phyloP scores from a whole-genome alignment of 2,113 vertebrate species.

The Calyptomena viridis region DNA sequence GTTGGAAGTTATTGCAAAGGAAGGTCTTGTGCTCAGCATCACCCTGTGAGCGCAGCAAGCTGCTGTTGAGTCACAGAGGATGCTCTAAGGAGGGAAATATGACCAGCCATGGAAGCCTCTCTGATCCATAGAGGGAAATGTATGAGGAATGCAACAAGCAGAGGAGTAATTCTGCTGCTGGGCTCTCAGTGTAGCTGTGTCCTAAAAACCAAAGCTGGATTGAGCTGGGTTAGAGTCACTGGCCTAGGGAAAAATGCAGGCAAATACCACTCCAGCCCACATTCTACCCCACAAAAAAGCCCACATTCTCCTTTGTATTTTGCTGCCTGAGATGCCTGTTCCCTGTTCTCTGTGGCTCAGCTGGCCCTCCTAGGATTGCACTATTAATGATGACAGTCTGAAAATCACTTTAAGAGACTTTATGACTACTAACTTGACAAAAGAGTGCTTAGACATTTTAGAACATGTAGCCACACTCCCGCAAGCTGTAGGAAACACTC shows the following conservation, averaged over 20 bases:
- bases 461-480: constrained; percentile 43
- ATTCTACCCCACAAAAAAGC: constrained; percentile 50
- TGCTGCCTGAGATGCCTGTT: constrained; percentile 22
- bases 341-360: constrained; percentile 33
- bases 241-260: constrained; percentile 48
- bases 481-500: constrained; percentile 24
- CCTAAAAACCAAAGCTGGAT: constrained; percentile 38
- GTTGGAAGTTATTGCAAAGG: not conserved
- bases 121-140: not conserved
- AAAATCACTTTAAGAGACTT: constrained; percentile 58
- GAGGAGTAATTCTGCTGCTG: not conserved
- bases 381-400: constrained; percentile 49
- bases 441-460: constrained; percentile 29
- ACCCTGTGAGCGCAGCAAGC: not conserved
- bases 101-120: not conserved
- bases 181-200: not conserved
- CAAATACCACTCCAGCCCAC: constrained; percentile 58
- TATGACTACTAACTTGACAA: constrained; percentile 40
- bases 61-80: not conserved
- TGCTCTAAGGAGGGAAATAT: not conserved
- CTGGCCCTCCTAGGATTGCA: constrained; percentile 28
- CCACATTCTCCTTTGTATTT: constrained; percentile 34
- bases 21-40: not conserved
- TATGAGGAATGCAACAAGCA: not conserved
- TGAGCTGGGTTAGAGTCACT: constrained; percentile 48